Evolutionary conservation across 2,797 vertebrate species (phyloP).

Genomic region (Crenuchus spilurus): DNA sequence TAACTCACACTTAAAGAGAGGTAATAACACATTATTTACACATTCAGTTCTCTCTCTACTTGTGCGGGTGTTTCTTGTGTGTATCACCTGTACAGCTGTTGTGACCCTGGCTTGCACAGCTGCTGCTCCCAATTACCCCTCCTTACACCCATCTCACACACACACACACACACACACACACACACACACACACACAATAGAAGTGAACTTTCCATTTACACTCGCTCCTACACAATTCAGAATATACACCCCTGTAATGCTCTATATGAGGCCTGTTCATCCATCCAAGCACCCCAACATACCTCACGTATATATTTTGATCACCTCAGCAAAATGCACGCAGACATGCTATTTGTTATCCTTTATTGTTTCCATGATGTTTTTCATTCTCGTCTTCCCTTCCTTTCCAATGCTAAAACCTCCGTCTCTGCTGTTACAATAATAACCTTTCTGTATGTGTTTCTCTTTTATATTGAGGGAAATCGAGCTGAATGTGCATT

Average conservation of each 20-base stretch:
- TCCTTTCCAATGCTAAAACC: slow-evolving; percentile 37
- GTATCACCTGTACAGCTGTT: slow-evolving; percentile 55
- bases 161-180: slow-evolving; percentile 27
- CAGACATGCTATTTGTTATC: neutral
- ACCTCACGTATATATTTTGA: neutral
- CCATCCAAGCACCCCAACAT: neutral
- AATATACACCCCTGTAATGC: neutral
- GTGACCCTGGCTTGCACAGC: slow-evolving; percentile 26
- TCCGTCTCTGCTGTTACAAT: slow-evolving; percentile 20
- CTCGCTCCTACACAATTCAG: neutral
- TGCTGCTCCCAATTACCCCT: slow-evolving; percentile 41
- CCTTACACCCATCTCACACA: neutral
- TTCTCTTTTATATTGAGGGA: slow-evolving; percentile 14
- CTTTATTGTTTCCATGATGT: slow-evolving; percentile 7
- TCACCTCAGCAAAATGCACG: slow-evolving; percentile 14
- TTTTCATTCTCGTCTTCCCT: slow-evolving; percentile 10
- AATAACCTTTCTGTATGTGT: slow-evolving; percentile 23
- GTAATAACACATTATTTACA: too few species aligned
- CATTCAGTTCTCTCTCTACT: too few species aligned
- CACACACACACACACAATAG: neutral
- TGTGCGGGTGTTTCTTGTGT: slow-evolving; percentile 7
- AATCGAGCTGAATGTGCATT: slow-evolving; percentile 45
- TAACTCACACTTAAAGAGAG: too few species aligned
- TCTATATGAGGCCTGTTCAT: neutral
- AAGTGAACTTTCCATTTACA: neutral